Percentiles rank a stretch among this genome's conserved stretches.
These are phyloP conservation scores for Paramormyrops kingsleyae DNA, from an alignment of 2,113 vertebrate species.

Conservation along the genomic window DNA sequence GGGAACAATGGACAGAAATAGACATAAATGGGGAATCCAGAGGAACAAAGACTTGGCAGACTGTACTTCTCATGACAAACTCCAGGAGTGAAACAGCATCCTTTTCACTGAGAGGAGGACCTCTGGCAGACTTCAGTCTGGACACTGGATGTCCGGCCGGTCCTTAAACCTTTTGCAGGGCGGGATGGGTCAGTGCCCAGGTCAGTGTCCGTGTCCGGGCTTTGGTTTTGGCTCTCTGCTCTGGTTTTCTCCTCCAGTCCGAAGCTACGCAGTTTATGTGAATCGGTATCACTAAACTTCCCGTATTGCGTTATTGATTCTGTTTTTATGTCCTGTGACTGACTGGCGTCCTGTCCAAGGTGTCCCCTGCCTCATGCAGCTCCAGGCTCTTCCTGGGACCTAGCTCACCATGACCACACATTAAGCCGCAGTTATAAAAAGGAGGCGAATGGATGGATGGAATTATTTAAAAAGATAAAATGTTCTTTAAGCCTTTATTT, in stretches of 20 bases:
- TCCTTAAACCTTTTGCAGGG: neutral
- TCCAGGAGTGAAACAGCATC: neutral
- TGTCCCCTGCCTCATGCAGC: neutral
- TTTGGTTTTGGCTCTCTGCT: neutral
- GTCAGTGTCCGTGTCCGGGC: neutral
- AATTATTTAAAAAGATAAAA: neutral
- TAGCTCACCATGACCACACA: neutral
- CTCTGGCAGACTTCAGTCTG: neutral
- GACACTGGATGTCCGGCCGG: neutral
- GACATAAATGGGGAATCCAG: neutral
- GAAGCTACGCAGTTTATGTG: neutral
- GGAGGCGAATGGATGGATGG: neutral
- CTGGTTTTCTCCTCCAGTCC: neutral
- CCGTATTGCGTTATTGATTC: neutral
- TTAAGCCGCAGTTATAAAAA: neutral
- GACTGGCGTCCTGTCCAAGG: neutral
- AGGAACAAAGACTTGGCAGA: neutral
- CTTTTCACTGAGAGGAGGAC: neutral
- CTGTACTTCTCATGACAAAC: neutral
- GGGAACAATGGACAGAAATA: neutral
- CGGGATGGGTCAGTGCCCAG: neutral
- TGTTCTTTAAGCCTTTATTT: neutral
- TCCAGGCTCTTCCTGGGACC: neutral
- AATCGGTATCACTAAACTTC: neutral
- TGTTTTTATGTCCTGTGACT: neutral